phyloP scores from a whole-genome alignment of 2,888 invertebrate genomes.

The Stratiomys singularior region DNA sequence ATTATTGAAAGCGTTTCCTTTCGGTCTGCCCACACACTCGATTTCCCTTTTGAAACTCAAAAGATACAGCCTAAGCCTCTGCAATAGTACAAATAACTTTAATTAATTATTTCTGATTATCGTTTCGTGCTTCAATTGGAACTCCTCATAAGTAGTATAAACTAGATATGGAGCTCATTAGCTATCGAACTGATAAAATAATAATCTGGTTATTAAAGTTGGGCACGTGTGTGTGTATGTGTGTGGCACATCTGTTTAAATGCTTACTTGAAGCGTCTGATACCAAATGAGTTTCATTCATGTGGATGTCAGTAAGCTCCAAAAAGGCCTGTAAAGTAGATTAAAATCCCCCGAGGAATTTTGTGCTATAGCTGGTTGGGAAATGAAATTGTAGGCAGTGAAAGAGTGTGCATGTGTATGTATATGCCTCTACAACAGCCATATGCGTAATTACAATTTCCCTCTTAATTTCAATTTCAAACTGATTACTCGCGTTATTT shows the following conservation, averaged over 20 bases:
- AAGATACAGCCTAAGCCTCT: neutral
- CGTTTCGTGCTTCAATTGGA: neutral
- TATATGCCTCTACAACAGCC: conserved; percentile 6
- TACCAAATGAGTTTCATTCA: neutral
- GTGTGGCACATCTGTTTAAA: neutral
- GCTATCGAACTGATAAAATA: conserved; percentile 19
- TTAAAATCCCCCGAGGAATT: neutral
- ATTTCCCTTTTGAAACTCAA: neutral
- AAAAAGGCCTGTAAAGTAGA: conserved; percentile 21
- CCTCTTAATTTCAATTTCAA: conserved; percentile 41
- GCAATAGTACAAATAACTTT: neutral
- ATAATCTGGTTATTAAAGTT: conserved; percentile 19
- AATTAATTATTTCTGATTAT: conserved; percentile 26
- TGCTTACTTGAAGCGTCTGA: neutral
- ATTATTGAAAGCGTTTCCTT: neutral
- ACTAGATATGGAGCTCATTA: conserved; percentile 4
- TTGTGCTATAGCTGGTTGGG: neutral
- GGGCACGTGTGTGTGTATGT: neutral
- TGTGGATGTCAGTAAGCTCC: neutral
- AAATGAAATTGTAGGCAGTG: neutral
- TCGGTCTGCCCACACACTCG: neutral
- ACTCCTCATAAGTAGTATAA: too few species aligned
- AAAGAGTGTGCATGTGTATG: too few species aligned
- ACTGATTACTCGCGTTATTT: conserved; percentile 15
- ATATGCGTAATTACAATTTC: conserved; percentile 34